These are phyloP conservation scores for Cephalotes varians DNA, from an alignment of 2,888 invertebrate genomes.

Conservation along the genomic window DNA sequence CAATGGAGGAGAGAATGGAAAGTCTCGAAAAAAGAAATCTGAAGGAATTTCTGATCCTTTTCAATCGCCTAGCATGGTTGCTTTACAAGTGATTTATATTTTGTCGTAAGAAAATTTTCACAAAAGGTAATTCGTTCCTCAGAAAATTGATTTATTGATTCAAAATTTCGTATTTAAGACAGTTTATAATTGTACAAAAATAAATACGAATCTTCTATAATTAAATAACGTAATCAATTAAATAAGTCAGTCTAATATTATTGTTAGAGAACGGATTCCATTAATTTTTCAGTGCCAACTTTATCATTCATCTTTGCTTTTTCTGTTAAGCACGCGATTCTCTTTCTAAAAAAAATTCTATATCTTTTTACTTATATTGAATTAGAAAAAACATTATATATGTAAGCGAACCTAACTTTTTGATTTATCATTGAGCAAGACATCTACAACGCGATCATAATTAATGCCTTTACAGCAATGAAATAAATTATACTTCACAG, in stretches of 20 bases:
- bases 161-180: not conserved
- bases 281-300: not conserved
- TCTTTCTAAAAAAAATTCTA: not conserved
- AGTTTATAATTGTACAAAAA: not conserved
- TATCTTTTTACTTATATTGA: not conserved
- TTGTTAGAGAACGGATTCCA: not conserved
- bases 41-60: slow-evolving; percentile 34
- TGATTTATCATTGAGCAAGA: not conserved
- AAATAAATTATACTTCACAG: not conserved
- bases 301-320: not conserved
- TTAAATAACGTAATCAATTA: not conserved
- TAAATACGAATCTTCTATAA: not conserved
- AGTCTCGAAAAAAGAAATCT: slow-evolving; percentile 11
- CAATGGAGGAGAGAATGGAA: slow-evolving; percentile 49
- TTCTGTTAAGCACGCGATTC: no score
- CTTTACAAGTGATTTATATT: not conserved
- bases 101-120: not conserved
- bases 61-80: not conserved
- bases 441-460: not conserved
- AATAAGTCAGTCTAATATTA: not conserved
- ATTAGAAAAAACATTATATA: not conserved
- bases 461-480: not conserved
- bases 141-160: not conserved
- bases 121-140: not conserved
- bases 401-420: not conserved